Conservation (phyloP, 1,140 invertebrate species). For the Tetramorium alpestre region DNA sequence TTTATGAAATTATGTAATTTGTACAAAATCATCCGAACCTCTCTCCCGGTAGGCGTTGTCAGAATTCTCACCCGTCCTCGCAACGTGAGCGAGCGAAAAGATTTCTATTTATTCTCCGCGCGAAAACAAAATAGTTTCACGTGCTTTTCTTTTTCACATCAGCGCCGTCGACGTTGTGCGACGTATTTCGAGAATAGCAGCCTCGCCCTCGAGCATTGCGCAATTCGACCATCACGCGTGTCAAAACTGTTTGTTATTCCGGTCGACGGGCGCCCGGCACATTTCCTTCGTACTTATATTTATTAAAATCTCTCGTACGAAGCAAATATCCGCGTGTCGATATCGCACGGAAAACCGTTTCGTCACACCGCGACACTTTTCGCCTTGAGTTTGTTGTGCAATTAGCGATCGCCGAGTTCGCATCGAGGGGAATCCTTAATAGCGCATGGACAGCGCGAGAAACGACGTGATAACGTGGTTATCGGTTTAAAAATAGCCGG, state of each 20-base stretch:
- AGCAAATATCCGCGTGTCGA: conserved; percentile 17
- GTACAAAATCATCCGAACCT: background rate
- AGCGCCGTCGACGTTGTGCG: background rate
- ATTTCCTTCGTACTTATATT: conserved; percentile 29
- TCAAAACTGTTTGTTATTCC: conserved; percentile 49
- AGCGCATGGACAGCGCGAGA: conserved; percentile 14
- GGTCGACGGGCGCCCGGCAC: background rate
- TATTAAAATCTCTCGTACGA: background rate
- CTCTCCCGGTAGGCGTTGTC: background rate
- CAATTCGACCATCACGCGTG: conserved; percentile 42
- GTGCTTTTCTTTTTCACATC: conserved; percentile 37
- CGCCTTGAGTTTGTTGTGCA: conserved; percentile 9
- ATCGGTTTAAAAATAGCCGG: conserved; percentile 64
- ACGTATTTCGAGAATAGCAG: conserved; percentile 49
- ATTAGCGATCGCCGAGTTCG: conserved; percentile 25
- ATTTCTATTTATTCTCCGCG: conserved; percentile 46
- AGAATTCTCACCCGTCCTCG: background rate
- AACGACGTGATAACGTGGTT: conserved; percentile 56
- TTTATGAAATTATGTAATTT: background rate
- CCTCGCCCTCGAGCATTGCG: conserved; percentile 40
- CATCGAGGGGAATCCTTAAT: conserved; percentile 12
- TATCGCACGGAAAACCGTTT: background rate
- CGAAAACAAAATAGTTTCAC: conserved; percentile 34
- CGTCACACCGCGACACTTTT: conserved; percentile 21
- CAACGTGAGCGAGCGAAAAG: background rate